Evolutionary conservation across 2,113 vertebrate species (phyloP), one percentile per base, ranked within the genome.

Genomic region (Seriola dumerili): DNA sequence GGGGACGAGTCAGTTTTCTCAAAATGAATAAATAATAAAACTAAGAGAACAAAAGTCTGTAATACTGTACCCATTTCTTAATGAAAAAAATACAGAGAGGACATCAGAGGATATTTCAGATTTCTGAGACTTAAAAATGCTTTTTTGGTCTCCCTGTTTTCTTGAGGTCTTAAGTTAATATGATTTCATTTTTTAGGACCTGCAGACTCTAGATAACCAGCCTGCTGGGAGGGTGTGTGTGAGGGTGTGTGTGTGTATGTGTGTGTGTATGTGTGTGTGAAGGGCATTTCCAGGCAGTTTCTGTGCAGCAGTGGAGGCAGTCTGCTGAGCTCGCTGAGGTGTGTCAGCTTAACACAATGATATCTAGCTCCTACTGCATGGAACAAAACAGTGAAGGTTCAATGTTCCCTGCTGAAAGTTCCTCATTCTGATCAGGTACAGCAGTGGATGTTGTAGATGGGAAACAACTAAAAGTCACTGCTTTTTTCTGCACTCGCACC

Each of bases 131-230:
- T 57, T 54, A 23, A 54, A 72, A 76, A 76, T 57, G 21, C 23
- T 52, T 16, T 61, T 38, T 66, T 64, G 23, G 19, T 78, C 12
- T 66, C 17, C 14, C 11, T 72, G 14, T 64, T 50, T 38, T 59
- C 72, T 71, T 62, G 44, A 75, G 14, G 72, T 63, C 17, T 74
- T 76, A 17, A 74, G 17, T 62, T 58, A 50, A 86, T 76, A 71
- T 74, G 62, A 72, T 58, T 71, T 46, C 34, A 59, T 64, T 66
- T 74, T 79, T 12, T 0, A 25, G 40, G 68, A 58, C 48, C 80
- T 90, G 86, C 70, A 82, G 82, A 72, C 74, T 76, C 13, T 4
- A 76, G 84, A 93, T 87, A 92, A 85, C 54, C 78, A 80, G 80
- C 54, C 50, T 57, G 71, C 66, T 40, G 23, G 44, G 81, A 83